phyloP scores from a whole-genome alignment of 2,113 vertebrate genomes.

The Psephotus haematonotus region DNA sequence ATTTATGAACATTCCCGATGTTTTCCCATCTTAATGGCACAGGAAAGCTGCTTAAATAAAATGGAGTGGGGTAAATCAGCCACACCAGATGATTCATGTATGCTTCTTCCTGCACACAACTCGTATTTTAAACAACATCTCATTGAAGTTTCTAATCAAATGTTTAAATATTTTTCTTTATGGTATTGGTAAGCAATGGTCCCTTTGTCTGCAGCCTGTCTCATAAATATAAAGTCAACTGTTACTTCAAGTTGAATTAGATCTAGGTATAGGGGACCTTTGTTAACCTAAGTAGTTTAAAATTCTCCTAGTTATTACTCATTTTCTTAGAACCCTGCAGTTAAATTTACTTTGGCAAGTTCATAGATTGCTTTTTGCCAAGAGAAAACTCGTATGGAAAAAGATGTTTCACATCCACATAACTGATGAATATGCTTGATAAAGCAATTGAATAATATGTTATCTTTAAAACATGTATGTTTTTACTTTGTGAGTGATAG shows the following conservation, averaged over 20 bases:
- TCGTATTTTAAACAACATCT: constrained; percentile 60
- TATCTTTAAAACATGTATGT: background rate
- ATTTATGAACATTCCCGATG: background rate
- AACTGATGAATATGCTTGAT: constrained; percentile 34
- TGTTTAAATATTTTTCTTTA: constrained; percentile 45
- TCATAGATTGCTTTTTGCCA: constrained; percentile 30
- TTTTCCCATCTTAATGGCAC: constrained; percentile 1
- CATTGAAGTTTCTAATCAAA: constrained; percentile 53
- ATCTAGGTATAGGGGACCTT: constrained; percentile 43
- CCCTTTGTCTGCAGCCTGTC: constrained; percentile 43
- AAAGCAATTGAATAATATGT: background rate
- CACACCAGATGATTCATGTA: constrained; percentile 63
- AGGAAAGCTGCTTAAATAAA: constrained; percentile 7
- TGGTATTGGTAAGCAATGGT: constrained; percentile 50
- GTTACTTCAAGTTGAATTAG: constrained; percentile 34
- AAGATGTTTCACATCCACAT: background rate
- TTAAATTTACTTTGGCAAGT: constrained; percentile 61
- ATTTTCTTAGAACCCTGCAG: constrained; percentile 35
- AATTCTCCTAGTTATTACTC: constrained; percentile 34
- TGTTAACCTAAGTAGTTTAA: constrained; percentile 45
- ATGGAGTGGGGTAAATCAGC: background rate
- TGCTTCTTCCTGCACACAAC: constrained; percentile 39
- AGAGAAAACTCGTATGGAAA: constrained; percentile 6
- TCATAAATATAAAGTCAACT: constrained; percentile 51
- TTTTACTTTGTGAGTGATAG: background rate